Percentiles rank a stretch among this genome's conserved stretches.
phyloP scores from a whole-genome alignment of 2,888 invertebrate species.

The Sepioteuthis lessoniana region DNA sequence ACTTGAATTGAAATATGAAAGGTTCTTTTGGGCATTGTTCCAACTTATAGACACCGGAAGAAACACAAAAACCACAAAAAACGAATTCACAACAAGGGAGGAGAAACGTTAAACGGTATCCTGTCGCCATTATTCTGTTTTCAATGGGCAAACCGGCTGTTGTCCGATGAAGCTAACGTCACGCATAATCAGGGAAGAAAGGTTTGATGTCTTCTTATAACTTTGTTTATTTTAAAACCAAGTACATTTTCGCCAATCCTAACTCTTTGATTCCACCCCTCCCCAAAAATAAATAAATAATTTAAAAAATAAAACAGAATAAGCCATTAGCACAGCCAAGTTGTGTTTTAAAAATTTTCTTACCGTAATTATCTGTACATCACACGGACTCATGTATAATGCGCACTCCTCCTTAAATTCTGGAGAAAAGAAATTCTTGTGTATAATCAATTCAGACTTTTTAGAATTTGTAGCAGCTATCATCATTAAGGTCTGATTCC shows the following conservation, averaged over 20 bases:
- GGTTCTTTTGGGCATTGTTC: conserved; percentile 20
- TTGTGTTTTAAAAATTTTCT: background rate
- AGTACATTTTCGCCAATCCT: background rate
- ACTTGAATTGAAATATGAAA: background rate
- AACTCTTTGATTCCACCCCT: background rate
- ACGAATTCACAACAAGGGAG: background rate
- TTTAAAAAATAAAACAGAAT: too few relatives aligned
- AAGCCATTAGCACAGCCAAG: background rate
- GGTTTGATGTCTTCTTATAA: conserved; percentile 33
- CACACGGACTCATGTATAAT: background rate
- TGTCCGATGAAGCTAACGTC: background rate
- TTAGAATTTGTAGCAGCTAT: too few relatives aligned
- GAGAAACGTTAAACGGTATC: background rate
- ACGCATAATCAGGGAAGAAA: background rate
- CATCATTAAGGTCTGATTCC: too few relatives aligned
- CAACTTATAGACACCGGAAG: background rate
- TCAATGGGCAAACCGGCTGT: conserved; percentile 21
- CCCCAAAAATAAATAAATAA: background rate
- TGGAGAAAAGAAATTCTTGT: too few relatives aligned
- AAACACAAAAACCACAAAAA: background rate
- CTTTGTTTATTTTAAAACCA: conserved; percentile 7
- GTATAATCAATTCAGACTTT: too few relatives aligned
- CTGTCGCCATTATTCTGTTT: background rate
- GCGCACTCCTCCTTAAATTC: too few relatives aligned
- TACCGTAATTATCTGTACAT: background rate